phyloP scores from a whole-genome alignment of 2,888 invertebrate species.

The Frankliniella intonsa region DNA sequence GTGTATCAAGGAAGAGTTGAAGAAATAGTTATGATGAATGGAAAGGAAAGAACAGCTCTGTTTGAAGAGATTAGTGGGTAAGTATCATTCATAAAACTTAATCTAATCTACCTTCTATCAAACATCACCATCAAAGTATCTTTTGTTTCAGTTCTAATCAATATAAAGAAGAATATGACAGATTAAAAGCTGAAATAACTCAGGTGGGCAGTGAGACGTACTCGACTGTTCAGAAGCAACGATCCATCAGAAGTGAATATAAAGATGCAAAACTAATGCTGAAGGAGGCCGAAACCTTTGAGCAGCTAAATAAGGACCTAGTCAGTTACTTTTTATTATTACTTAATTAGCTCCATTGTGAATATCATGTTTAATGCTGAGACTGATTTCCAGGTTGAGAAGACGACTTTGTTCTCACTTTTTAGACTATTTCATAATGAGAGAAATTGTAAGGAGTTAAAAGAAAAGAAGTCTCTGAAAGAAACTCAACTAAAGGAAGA shows the following conservation, averaged over 20 bases:
- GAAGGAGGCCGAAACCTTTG: not conserved
- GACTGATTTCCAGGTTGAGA: not conserved
- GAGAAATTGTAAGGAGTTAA: not conserved
- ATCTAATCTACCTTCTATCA: not conserved
- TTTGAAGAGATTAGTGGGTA: slow-evolving; percentile 98
- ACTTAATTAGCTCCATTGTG: not conserved
- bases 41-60: slow-evolving; percentile 92
- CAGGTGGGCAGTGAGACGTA: not conserved
- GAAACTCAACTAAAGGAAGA: not conserved
- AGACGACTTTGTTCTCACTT: not conserved
- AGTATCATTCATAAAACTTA: slow-evolving; percentile 38
- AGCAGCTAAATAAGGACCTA: not conserved
- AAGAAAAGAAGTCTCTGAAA: not conserved
- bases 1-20: slow-evolving; percentile 99
- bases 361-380: not conserved
- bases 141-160: not conserved
- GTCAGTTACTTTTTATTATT: not conserved
- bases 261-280: not conserved
- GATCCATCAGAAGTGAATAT: not conserved
- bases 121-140: not conserved
- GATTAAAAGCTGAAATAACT: not conserved
- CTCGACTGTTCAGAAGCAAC: not conserved
- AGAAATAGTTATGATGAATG: slow-evolving; percentile 99
- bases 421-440: not conserved
- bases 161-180: not conserved